Conservation (phyloP, 2,888 invertebrate genomes). For the Phengaris arion region DNA sequence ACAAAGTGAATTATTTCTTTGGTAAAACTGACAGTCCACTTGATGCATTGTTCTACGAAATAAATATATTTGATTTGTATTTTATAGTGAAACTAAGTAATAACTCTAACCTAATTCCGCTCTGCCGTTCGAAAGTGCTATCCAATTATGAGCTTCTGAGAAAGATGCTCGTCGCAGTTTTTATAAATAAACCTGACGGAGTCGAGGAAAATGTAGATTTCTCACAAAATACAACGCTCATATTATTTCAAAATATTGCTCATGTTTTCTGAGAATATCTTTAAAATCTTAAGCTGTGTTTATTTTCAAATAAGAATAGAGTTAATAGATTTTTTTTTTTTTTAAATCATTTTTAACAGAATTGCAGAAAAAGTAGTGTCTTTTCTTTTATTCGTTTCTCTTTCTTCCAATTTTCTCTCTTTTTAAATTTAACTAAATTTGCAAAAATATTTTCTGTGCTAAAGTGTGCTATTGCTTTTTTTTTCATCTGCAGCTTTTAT, state of each 20-base stretch:
- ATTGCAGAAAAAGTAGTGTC: not conserved
- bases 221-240: not conserved
- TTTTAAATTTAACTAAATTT: too few relatives aligned
- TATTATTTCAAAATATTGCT: not conserved
- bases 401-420: too few relatives aligned
- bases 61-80: conserved; percentile 2
- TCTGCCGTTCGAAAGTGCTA: not conserved
- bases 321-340: too few relatives aligned
- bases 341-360: too few relatives aligned
- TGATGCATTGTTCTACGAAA: not conserved
- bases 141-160: conserved; percentile 19
- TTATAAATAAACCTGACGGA: conserved; percentile 16
- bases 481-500: too few relatives aligned
- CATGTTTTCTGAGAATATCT: not conserved
- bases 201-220: not conserved
- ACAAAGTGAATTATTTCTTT: too few relatives aligned
- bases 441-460: too few relatives aligned
- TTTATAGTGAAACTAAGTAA: not conserved
- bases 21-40: too few relatives aligned
- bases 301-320: too few relatives aligned
- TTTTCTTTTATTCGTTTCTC: too few relatives aligned
- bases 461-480: too few relatives aligned
- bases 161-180: conserved; percentile 13
- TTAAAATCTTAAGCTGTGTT: not conserved
- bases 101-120: not conserved